Evolutionary conservation across 1,140 invertebrate genomes (phyloP).

Genomic region (Achroia grisella): DNA sequence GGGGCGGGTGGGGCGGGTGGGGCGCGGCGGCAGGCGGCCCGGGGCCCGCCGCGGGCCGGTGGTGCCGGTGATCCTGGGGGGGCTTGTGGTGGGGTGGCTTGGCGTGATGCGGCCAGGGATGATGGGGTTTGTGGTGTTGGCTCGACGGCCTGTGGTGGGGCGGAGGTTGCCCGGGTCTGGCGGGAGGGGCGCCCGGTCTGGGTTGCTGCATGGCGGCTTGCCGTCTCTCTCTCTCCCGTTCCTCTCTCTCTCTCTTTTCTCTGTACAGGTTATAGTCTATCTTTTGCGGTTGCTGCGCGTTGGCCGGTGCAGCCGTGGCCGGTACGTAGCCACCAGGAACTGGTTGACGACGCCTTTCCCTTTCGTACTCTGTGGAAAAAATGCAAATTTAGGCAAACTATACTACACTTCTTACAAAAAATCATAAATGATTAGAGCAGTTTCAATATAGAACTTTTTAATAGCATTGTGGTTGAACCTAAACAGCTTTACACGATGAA

Average conservation of each 20-base stretch:
- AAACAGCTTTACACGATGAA: too few relatives aligned
- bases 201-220: slow-evolving; percentile 15
- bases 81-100: slow-evolving; percentile 51
- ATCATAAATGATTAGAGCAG: too few relatives aligned
- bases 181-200: neutral
- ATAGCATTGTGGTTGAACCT: too few relatives aligned
- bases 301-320: slow-evolving; percentile 26
- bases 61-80: slow-evolving; percentile 41
- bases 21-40: slow-evolving; percentile 11
- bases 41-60: slow-evolving; percentile 14
- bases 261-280: slow-evolving; percentile 66
- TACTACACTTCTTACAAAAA: too few relatives aligned
- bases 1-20: too few relatives aligned
- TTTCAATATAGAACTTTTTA: too few relatives aligned
- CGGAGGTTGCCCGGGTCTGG: slow-evolving; percentile 19
- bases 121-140: slow-evolving; percentile 42
- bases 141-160: slow-evolving; percentile 29
- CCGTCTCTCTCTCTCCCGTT: slow-evolving; percentile 47
- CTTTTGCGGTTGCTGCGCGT: slow-evolving; percentile 46
- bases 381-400: too few relatives aligned
- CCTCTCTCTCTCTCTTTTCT: slow-evolving; percentile 60
- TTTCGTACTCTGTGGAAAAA: slow-evolving; percentile 47
- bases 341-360: slow-evolving; percentile 49
- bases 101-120: slow-evolving; percentile 41
- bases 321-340: slow-evolving; percentile 56